Base-by-base conservation (phyloP, 1,140 invertebrate species). In the Uloborus diversus region DNA sequence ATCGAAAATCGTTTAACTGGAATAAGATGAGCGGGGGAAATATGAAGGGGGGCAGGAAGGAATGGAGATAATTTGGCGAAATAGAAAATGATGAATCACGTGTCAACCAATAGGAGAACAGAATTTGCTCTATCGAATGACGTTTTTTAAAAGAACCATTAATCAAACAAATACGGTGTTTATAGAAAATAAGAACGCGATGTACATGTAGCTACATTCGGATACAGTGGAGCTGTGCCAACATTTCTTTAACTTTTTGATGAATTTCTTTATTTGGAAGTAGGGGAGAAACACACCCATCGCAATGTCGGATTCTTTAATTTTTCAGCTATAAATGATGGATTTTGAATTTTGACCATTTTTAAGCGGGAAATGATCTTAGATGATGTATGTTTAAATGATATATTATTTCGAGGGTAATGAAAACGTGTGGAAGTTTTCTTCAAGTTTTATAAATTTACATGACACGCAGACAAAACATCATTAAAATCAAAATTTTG, bases 111-210 rank as follows among this genome's bases (percentile, higher is more conserved):
- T 78, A 28, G 73, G 61, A 78, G 73, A 66, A 42, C 35, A 78
- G 73, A 61, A 78, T 78, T 78, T 66, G 61, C 61, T 78, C 61
- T 64, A 65, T 56, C 61, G 61, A 78, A 78, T 65, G 61, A 56
- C 73, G 61, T 78, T 78, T 62, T 78, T 78, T 78, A 78, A 78
- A 66, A 65, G 73, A 66, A 32, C 73, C 73, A 78, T 78, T 78
- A 78, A 78, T 78, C 73, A 78, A 66, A 65, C 61, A 66, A 78
- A 78, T 78, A 78, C 28, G 59, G 35, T 78, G 73, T 76, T 76
- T 76, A 64, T 64, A 75, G 61, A 76, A 65, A 78, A 78, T 65
- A 78, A 30, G 47, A 65, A 25, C 42, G 27, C 7, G 11, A 32
- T 56, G 49, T 65, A 78, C 47, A 78, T 56, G 62, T 78, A 78